phyloP scores from a whole-genome alignment of 2,113 vertebrate species.

The Hoplias malabaricus region DNA sequence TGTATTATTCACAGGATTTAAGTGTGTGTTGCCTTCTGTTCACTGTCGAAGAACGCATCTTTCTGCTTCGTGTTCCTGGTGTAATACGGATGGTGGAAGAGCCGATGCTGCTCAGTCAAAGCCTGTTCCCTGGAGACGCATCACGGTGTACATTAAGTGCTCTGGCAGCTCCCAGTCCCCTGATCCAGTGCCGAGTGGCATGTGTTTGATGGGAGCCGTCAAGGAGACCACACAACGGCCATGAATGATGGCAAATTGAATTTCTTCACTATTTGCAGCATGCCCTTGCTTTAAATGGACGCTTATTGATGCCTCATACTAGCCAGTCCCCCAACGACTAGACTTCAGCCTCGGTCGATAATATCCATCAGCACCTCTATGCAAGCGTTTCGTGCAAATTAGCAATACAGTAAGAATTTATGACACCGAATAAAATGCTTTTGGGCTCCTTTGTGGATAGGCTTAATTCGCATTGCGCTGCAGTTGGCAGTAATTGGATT shows the following conservation, averaged over 20 bases:
- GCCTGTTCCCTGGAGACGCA: neutral
- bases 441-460: neutral
- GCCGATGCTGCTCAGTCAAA: constrained; percentile 18
- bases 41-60: neutral
- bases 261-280: constrained; percentile 63
- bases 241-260: constrained; percentile 73
- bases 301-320: constrained; percentile 58
- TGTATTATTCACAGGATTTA: constrained; percentile 2
- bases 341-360: constrained; percentile 55
- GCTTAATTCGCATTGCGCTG: constrained; percentile 25
- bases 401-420: constrained; percentile 34
- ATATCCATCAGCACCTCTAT: constrained; percentile 48
- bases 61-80: neutral
- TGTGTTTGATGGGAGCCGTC: constrained; percentile 66
- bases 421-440: neutral
- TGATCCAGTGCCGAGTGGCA: constrained; percentile 50
- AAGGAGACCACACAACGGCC: constrained; percentile 59
- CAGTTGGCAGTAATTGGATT: constrained; percentile 36
- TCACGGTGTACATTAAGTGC: constrained; percentile 37
- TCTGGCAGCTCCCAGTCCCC: constrained; percentile 27
- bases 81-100: neutral
- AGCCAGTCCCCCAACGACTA: constrained; percentile 50
- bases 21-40: neutral
- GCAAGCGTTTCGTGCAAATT: constrained; percentile 31
- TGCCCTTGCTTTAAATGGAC: constrained; percentile 59